These are phyloP conservation scores for Pinctada fucata DNA, from an alignment of 2,888 invertebrate species.

Conservation along the genomic window DNA sequence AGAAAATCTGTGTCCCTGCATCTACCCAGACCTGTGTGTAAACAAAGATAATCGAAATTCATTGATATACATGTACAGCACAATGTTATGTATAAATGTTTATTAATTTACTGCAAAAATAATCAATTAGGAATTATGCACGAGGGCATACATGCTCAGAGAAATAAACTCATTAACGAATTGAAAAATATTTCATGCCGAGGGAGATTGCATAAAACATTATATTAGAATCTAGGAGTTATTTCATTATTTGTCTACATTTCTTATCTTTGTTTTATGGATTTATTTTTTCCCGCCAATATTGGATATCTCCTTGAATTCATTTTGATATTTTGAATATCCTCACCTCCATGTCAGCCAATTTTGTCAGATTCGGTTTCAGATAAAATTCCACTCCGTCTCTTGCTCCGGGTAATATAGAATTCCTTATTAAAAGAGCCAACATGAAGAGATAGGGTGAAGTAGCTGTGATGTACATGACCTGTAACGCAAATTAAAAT, in stretches of 20 bases:
- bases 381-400: constrained; percentile 87
- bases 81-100: too few species aligned
- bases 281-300: too few species aligned
- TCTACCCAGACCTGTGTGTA: constrained; percentile 55
- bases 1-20: constrained; percentile 81
- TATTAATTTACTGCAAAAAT: too few species aligned
- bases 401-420: constrained; percentile 80
- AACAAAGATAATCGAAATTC: neutral
- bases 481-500: constrained; percentile 52
- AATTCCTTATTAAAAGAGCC: constrained; percentile 67
- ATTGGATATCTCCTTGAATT: too few species aligned
- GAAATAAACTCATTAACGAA: too few species aligned
- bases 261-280: too few species aligned
- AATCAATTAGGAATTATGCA: too few species aligned
- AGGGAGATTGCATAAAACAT: too few species aligned
- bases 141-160: too few species aligned
- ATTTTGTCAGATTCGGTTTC: constrained; percentile 84
- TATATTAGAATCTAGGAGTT: too few species aligned
- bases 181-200: too few species aligned
- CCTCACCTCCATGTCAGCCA: constrained; percentile 80
- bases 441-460: constrained; percentile 73
- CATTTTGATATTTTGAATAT: neutral
- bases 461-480: constrained; percentile 74
- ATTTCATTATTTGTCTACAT: too few species aligned
- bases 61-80: neutral